Base-by-base conservation (phyloP, 2,113 vertebrate genomes). In the Irena cyanogastra region DNA sequence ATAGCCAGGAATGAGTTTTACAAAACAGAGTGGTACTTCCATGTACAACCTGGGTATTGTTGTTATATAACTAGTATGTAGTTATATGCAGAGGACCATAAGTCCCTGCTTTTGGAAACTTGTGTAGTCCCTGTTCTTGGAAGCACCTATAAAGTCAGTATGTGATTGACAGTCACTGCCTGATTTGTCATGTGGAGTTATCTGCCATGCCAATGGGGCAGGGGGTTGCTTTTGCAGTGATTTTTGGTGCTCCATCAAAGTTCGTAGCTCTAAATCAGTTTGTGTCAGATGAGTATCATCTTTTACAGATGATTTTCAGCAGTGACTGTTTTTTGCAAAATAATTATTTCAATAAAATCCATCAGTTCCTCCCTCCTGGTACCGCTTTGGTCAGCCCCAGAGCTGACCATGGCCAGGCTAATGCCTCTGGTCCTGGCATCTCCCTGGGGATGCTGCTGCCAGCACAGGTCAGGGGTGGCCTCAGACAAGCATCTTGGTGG, bases 401-500 rank as follows among this genome's bases (percentile, higher is more conserved):
- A 18, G 63, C 33, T 17, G 17, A 2, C 16, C 10, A 0, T 0
- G 3, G 69, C 63, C 37, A 19, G 57, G 22, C 20, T 44, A 6
- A 6, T 7, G 6, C 18, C 65, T 41, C 60, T 49, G 63, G 5
- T 11, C 26, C 33, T 4, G 11, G 6, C 30, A 27, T 11, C 16
- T 33, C 41, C 0, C 1, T 23, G 13, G 23, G 30, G 65, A 15
- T 49, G 30, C 13, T 4, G 1, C 28, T 5, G 47, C 6, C 9
- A 23, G 13, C 6, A 1, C 6, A 42, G 78, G 63, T n/a, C 52
- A 2, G 17, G 8, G n/a, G 8, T 17, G 26, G 33, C 41, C 56
- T 27, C 2, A 3, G n/a, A 15, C 6, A 15, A 22, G 24, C 1
- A 3, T 7, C 61, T 39, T 0, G 1, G 41, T 14, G 20, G n/a